Evolutionary conservation across 2,797 vertebrate genomes (phyloP), one percentile per base, ranked within the genome.

Genomic region (Bradypus variegatus): DNA sequence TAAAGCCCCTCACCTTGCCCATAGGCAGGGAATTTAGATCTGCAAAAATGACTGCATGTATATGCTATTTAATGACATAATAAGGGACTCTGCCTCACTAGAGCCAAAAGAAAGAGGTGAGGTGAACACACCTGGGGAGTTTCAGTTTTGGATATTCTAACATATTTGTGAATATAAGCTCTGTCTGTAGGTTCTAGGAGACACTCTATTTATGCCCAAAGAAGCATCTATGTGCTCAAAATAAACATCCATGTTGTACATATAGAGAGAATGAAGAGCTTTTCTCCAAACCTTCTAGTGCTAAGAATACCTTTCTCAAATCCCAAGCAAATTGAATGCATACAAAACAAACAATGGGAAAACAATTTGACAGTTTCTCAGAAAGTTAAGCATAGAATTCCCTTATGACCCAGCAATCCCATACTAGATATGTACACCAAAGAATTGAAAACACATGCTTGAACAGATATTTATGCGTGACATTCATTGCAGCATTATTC

Each of bases 291-390:
- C 0, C 1, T 45, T 77, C 73, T 65, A 67, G 77, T 94, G 29
- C 2, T 0, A 31, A 8, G 1, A 89, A 33, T 94, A 92, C 85
- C 84, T 91, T 92, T 92, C 38, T 95, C 86, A 95, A 95, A 90
- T n/a, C 94, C 4, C 18, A 80, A 89, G 81, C 2, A 38, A 89
- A 7, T 88, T 2, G 53, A 92, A 93, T 92, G 93, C 8, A 95
- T 95, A 94, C 70, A 73, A 58, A 81, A 48, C 91, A 90, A 89
- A 36, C 75, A 70, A 38, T 29, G 67, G 82, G 55, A 55, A 55
- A 55, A 55, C 55, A 55, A 19, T 18, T 19, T 21, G 55, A 18
- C 6, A 19, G 55, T 19, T 55, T 19, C 55, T 55, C 55, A 55
- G 55, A 55, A 55, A 55, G 55, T 55, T 19, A 55, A 55, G 55